phyloP scores from a whole-genome alignment of 2,113 vertebrate genomes.

The Anhinga anhinga region DNA sequence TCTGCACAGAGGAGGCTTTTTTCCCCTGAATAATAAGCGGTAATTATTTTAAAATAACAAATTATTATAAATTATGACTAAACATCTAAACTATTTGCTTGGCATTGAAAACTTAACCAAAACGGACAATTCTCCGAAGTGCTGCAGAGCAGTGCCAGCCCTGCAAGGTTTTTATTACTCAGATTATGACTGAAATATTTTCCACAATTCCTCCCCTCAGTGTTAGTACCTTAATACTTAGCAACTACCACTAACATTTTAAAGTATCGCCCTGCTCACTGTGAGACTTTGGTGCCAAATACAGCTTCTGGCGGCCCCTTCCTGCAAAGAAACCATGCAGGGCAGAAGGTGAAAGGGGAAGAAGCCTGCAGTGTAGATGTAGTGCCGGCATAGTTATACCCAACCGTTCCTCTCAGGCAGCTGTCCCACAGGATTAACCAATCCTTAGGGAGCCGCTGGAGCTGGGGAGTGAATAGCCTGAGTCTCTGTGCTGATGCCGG shows the following conservation, averaged over 20 bases:
- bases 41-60: background rate
- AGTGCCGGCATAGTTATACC: rapidly evolving
- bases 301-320: background rate
- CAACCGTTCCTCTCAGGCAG: rapidly evolving
- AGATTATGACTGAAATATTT: constrained; percentile 17
- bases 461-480: background rate
- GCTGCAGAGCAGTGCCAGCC: background rate
- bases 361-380: background rate
- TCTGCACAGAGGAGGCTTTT: background rate
- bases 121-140: background rate
- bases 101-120: background rate
- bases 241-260: background rate
- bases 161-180: background rate
- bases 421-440: background rate
- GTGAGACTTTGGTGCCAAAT: background rate
- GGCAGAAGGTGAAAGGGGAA: background rate
- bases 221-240: background rate
- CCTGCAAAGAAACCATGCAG: background rate
- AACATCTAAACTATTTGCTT: constrained; percentile 8
- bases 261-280: background rate
- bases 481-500: rapidly evolving
- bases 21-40: background rate
- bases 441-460: background rate
- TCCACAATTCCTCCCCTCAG: background rate
- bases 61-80: background rate